phyloP scores from a whole-genome alignment of 2,797 vertebrate species.

The Chromis chromis region DNA sequence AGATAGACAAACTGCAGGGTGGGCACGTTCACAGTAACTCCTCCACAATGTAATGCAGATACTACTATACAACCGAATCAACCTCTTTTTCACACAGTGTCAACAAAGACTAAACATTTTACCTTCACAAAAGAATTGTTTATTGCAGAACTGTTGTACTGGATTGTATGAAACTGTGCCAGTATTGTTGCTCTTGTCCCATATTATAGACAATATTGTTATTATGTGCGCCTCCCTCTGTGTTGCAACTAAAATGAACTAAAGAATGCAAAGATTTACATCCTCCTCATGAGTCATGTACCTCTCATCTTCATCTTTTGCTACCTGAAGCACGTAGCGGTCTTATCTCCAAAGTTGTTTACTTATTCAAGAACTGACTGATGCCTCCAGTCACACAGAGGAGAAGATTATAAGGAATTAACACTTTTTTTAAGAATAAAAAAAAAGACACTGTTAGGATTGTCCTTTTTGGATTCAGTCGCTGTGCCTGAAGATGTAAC shows the following conservation, averaged over 20 bases:
- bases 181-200: neutral
- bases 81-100: neutral
- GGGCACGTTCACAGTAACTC: neutral
- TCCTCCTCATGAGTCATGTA: slow-evolving; percentile 25
- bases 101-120: neutral
- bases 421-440: slow-evolving; percentile 8
- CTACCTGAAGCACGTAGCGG: slow-evolving; percentile 38
- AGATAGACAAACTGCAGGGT: no score
- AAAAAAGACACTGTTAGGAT: slow-evolving; percentile 4
- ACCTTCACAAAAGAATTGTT: slow-evolving; percentile 5
- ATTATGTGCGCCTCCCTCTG: neutral
- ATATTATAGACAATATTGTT: neutral
- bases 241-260: slow-evolving; percentile 19
- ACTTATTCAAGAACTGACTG: slow-evolving; percentile 44
- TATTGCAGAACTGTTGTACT: slow-evolving; percentile 13
- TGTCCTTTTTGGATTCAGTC: slow-evolving; percentile 36
- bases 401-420: slow-evolving; percentile 59
- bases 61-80: neutral
- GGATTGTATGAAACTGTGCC: slow-evolving; percentile 1
- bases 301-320: slow-evolving; percentile 36
- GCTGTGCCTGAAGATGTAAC: slow-evolving; percentile 6
- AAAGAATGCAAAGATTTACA: slow-evolving; percentile 23
- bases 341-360: slow-evolving; percentile 49
- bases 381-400: slow-evolving; percentile 37
- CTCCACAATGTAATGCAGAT: neutral